These are phyloP conservation scores for Heliconius ethilla DNA, from an alignment of 2,888 invertebrate species.

Conservation along the genomic window DNA sequence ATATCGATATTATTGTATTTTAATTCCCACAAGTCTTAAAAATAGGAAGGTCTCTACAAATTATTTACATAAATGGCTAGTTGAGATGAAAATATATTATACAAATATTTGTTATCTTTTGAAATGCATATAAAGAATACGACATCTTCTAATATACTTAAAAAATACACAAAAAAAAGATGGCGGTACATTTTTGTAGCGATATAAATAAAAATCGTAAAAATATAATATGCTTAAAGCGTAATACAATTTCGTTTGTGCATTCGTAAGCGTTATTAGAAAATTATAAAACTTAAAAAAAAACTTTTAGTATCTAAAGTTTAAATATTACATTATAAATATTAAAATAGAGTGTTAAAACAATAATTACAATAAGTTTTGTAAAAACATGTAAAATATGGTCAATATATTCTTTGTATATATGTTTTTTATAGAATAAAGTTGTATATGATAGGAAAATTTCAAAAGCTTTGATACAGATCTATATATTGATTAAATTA, in stretches of 20 bases:
- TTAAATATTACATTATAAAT: constrained; percentile 22
- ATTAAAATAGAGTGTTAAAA: constrained; percentile 24
- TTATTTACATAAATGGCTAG: constrained; percentile 23
- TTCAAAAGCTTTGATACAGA: constrained; percentile 26
- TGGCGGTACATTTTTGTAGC: background rate
- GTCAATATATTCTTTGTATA: constrained; percentile 29
- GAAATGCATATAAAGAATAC: background rate
- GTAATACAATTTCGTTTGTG: constrained; percentile 34
- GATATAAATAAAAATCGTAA: constrained; percentile 16
- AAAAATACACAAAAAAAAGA: background rate
- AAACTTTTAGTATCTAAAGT: background rate
- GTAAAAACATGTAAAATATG: constrained; percentile 29
- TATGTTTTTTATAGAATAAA: constrained; percentile 22
- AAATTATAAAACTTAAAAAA: constrained; percentile 6
- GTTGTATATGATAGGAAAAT: constrained; percentile 32
- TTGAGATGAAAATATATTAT: background rate
- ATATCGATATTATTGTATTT: constrained; percentile 17
- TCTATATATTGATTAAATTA: constrained; percentile 1
- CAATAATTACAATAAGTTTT: constrained; percentile 19
- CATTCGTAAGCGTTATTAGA: constrained; percentile 27
- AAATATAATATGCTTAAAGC: constrained; percentile 17
- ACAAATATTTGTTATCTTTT: background rate
- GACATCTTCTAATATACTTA: background rate
- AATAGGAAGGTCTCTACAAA: constrained; percentile 30
- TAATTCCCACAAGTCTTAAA: constrained; percentile 16